Percentiles rank a stretch among this genome's conserved stretches.
These are phyloP conservation scores for Lithodes maja DNA, from an alignment of 2,888 invertebrate genomes.

Conservation along the genomic window DNA sequence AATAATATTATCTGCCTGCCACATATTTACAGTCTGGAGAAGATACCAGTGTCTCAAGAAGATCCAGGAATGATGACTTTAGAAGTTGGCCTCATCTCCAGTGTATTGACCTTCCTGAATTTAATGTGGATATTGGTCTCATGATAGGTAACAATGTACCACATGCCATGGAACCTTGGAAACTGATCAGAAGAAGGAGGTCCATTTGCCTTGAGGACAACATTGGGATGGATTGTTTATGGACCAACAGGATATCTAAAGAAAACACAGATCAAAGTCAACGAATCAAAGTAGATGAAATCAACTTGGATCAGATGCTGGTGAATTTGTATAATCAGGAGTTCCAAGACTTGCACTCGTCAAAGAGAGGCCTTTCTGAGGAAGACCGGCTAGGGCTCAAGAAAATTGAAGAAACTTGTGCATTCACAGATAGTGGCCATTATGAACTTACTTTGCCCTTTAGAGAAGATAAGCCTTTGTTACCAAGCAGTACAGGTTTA, in stretches of 20 bases:
- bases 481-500: neutral
- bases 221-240: conserved; percentile 1
- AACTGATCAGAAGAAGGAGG: conserved; percentile 16
- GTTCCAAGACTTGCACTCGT: no score
- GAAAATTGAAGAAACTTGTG: neutral
- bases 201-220: conserved; percentile 8
- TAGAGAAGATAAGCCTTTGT: neutral
- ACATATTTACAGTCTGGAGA: neutral
- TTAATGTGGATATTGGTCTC: conserved; percentile 4
- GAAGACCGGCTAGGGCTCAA: neutral
- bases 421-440: neutral
- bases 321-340: no score
- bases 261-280: neutral
- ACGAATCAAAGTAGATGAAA: neutral
- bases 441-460: neutral
- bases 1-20: neutral
- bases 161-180: conserved; percentile 8
- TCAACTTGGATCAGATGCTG: neutral
- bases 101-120: neutral
- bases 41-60: neutral
- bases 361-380: neutral
- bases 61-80: neutral
- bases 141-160: neutral
- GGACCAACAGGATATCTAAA: neutral
- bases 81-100: neutral